Conservation (phyloP, 2,113 vertebrate genomes). For the Triplophysa dalaica region DNA sequence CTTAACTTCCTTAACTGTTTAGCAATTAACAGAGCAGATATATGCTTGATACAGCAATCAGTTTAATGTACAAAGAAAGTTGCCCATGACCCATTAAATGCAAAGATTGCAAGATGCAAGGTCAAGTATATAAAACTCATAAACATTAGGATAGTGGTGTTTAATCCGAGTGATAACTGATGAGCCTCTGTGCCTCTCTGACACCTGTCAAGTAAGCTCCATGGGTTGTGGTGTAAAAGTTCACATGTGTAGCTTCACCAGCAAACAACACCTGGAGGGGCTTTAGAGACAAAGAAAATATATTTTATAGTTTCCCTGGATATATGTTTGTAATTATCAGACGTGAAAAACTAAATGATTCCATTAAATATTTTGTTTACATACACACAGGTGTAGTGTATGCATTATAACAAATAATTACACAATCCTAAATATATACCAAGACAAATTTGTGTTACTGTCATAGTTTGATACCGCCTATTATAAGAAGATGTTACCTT, state of each 20-base stretch:
- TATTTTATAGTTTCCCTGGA: background rate
- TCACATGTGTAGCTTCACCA: conserved; percentile 63
- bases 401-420: too few species aligned
- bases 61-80: background rate
- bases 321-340: too few species aligned
- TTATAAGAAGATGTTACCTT: conserved; percentile 40
- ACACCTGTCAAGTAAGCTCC: conserved; percentile 61
- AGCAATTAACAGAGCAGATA: background rate
- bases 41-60: background rate
- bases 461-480: too few species aligned
- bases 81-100: background rate
- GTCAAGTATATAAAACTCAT: background rate
- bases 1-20: background rate
- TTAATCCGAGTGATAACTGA: conserved; percentile 37
- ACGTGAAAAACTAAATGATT: background rate
- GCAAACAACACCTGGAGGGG: conserved; percentile 67
- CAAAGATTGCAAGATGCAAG: background rate
- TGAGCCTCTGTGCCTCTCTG: conserved; percentile 58
- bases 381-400: too few species aligned
- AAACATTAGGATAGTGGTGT: background rate
- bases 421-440: too few species aligned
- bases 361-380: too few species aligned
- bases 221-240: conserved; percentile 67
- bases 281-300: conserved; percentile 43
- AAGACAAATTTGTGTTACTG: too few species aligned